Base-by-base conservation (phyloP, 1,140 invertebrate genomes). In the Gryllus bimaculatus region DNA sequence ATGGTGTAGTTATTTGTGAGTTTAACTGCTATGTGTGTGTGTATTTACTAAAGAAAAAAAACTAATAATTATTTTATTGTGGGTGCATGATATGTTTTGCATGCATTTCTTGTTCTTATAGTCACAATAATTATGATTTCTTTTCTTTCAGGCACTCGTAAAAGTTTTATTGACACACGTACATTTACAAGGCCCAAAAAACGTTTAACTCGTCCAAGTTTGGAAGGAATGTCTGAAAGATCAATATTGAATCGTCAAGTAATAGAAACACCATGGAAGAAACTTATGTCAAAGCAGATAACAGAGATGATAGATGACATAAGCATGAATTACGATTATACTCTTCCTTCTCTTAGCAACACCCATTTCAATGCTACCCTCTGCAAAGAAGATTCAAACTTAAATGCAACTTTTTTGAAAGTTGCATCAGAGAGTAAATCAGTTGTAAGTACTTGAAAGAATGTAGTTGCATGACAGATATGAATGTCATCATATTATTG, bases 131-230 rank as follows among this genome's bases (percentile, higher is more conserved):
- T 73, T 26, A 66, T 0, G 10, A 18, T 73, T 77, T 8, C 7
- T 79, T 66, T 39, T 73, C 15, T 76, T 77, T 18, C 26, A 76
- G 75, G 78, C 10, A 48, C 47, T 13, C 76, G 75, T 48, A 75
- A 49, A 74, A 78, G 77, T 39, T 48, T 54, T 18, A 80, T 80
- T 26, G 80, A 80, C 66, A 78, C 80, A 15, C 39, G 80, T 21
- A 80, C 80, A 10, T 80, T 80, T 77, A 80, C 80, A 20, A 75
- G 80, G 48, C 75, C 80, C 13, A 80, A 80, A 75, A 80, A 80
- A 73, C 74, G 78, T 49, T 18, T 79, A 18, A 48, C 26, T 8
- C 78, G 78, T 21, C 78, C 78, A 3, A 75, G 73, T 49, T 75
- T 79, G 21, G 78, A 75, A 75, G 73, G 49, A 8, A 79, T 79